These are phyloP conservation scores for Desmophyllum pertusum DNA, from an alignment of 92 coral and sea anemone species.

Conservation along the genomic window DNA sequence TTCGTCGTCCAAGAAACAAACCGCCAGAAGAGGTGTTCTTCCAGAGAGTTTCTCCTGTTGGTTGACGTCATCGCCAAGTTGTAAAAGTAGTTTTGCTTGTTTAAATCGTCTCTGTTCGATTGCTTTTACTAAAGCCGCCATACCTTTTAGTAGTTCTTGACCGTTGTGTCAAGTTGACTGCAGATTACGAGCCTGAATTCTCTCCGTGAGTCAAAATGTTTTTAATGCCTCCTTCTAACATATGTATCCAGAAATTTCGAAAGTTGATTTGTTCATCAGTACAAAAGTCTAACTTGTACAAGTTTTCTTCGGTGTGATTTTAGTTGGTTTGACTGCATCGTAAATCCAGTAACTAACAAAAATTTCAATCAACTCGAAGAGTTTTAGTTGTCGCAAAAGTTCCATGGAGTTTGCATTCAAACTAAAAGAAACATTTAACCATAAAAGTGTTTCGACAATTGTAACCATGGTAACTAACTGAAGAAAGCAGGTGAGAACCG, in stretches of 20 bases:
- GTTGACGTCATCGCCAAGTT: conserved; percentile 67
- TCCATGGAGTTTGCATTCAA: background rate
- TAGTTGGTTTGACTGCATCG: background rate
- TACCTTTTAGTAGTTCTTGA: background rate
- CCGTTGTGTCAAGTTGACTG: background rate
- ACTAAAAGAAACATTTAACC: background rate
- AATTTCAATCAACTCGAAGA: too few relatives aligned
- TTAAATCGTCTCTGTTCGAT: conserved; percentile 69
- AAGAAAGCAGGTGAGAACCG: background rate
- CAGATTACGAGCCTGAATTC: background rate
- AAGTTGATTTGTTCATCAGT: background rate
- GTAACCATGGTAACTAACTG: background rate
- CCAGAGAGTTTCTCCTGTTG: conserved; percentile 55
- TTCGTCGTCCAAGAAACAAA: conserved; percentile 68
- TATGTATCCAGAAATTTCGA: background rate
- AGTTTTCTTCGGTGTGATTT: background rate
- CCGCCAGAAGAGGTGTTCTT: conserved; percentile 63
- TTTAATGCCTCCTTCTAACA: conserved; percentile 5
- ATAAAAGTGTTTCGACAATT: background rate
- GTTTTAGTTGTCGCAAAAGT: background rate
- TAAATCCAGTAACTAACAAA: background rate
- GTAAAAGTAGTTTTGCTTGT: conserved; percentile 66
- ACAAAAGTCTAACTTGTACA: background rate
- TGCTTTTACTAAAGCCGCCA: conserved; percentile 73
- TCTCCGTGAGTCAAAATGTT: background rate